Base-by-base conservation (phyloP, 2,113 vertebrate genomes). In the Carlito syrichta region DNA sequence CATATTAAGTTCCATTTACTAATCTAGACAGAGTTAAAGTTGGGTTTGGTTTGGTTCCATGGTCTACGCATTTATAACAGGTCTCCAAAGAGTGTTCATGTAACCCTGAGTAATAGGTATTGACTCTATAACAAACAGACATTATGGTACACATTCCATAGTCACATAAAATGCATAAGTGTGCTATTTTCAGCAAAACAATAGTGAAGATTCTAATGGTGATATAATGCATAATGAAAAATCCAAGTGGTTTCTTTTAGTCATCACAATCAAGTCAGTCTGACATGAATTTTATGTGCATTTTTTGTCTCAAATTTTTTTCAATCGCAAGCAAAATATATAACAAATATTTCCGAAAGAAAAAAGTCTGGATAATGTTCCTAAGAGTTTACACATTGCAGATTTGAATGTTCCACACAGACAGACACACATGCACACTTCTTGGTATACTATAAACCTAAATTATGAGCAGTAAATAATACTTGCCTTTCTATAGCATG, bases 271-370 rank as follows among this genome's bases (percentile, higher is more conserved):
- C 86, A 93, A 74, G 17, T 63, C 60, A 82, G 22, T 76, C 60
- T 77, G 68, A 56, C 40, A 93, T 50, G 63, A 74, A 89, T 96
- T 97, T 96, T 94, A 79, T 43, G 62, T 87, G 48, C 60, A 79
- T 86, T 92, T n/a, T 85, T 94, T 69, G 86, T 86, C 69, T 85
- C 95, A 92, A 86, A 27, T 43, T 94, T 86, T 77, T 83, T 78
- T 56, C 40, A 79, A 89, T 30, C 91, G 43, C 83, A 96, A 86
- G 45, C 45, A 93, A 95, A 96, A 83, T 45, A 91, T 9, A 50
- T 22, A 83, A 50, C 62, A 97, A 92, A 84, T 23, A 91, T 71
- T 94, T 94, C 30, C 76, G 68, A 92, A 95, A 89, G 89, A 89
- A 83, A 89, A 62, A 62, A 30, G 38, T 11, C 52, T 63, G 14